A percentile compares a stretch with the other conserved stretches of the same genome.
These are phyloP conservation scores for Volucella inflata DNA, from an alignment of 2,888 invertebrate genomes.

Conservation along the genomic window DNA sequence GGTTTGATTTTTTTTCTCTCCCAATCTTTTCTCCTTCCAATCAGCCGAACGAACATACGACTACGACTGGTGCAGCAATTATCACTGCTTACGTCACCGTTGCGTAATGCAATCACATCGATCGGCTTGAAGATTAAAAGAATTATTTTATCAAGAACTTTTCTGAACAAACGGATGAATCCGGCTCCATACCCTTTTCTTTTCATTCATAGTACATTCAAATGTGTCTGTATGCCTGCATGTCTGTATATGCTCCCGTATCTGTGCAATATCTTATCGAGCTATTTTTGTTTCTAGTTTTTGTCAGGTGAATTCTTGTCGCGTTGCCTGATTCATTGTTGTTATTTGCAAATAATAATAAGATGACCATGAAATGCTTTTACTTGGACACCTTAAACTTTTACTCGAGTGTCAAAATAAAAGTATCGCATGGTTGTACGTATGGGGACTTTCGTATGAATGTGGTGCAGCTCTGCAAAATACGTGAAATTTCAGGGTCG, in stretches of 20 bases:
- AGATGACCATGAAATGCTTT: background rate
- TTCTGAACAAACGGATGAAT: background rate
- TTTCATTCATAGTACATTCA: no score
- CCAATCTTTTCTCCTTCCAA: background rate
- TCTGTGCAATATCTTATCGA: background rate
- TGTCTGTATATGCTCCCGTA: background rate
- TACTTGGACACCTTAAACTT: background rate
- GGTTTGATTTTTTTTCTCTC: background rate
- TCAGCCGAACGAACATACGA: no score
- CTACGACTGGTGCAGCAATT: conserved; percentile 32
- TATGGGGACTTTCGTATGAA: background rate
- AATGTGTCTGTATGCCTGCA: background rate
- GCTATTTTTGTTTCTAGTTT: conserved; percentile 19
- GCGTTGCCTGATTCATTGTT: conserved; percentile 17
- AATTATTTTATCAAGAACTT: background rate
- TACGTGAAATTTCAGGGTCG: no score
- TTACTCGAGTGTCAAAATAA: background rate
- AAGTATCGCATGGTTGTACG: background rate
- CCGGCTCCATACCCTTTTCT: no score
- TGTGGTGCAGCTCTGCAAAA: no score
- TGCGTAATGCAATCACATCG: conserved; percentile 69
- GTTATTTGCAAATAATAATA: conserved; percentile 20
- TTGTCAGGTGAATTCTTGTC: background rate
- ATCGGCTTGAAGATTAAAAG: conserved; percentile 52
- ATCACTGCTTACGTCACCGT: conserved; percentile 63